Percentiles rank a stretch among this genome's conserved stretches.
phyloP scores from a whole-genome alignment of 1,140 invertebrate genomes.

The Gryon sp. region DNA sequence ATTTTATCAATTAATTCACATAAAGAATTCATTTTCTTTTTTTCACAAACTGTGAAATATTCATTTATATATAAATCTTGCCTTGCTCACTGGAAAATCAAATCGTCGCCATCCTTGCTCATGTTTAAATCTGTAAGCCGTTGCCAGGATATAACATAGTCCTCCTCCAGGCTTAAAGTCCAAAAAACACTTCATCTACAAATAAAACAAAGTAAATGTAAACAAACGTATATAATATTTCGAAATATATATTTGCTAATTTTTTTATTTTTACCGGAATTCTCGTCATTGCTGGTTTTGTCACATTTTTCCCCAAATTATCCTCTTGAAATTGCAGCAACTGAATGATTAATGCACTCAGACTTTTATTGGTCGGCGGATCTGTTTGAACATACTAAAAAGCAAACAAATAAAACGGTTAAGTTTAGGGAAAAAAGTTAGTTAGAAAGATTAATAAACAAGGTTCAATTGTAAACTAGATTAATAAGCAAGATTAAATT shows the following conservation, averaged over 20 bases:
- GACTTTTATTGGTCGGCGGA: constrained; percentile 94
- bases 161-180: constrained; percentile 96
- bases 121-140: constrained; percentile 96
- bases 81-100: constrained; percentile 92
- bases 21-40: too few species aligned
- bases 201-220: constrained; percentile 52
- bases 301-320: constrained; percentile 94
- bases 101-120: constrained; percentile 97
- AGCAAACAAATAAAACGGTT: constrained; percentile 33
- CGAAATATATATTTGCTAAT: background rate
- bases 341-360: constrained; percentile 91
- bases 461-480: too few species aligned
- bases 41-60: too few species aligned
- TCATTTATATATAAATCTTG: too few species aligned
- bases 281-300: constrained; percentile 90
- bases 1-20: too few species aligned
- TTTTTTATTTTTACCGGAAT: constrained; percentile 86
- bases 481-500: too few species aligned
- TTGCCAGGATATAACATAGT: constrained; percentile 94
- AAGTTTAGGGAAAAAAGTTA: too few species aligned
- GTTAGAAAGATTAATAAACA: too few species aligned
- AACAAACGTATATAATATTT: constrained; percentile 8
- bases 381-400: constrained; percentile 92
- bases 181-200: constrained; percentile 94
- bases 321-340: constrained; percentile 98